Conservation (phyloP, 2,113 vertebrate species). For the Pterocles burchelli region DNA sequence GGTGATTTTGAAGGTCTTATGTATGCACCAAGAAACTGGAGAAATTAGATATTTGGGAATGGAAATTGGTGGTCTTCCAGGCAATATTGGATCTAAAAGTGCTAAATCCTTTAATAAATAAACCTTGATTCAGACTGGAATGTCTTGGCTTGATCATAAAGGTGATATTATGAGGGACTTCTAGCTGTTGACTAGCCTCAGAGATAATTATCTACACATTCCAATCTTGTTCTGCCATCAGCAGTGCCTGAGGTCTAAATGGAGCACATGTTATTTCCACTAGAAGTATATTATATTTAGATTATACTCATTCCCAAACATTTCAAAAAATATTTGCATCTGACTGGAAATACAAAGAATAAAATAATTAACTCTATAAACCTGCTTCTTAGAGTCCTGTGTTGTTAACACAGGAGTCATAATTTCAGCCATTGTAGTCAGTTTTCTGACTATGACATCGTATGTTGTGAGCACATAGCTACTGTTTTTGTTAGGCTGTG, state of each 20-base stretch:
- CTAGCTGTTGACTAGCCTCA: conserved; percentile 71
- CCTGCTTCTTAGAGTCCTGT: background rate
- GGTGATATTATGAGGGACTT: conserved; percentile 76
- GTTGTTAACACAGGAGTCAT: background rate
- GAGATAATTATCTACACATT: conserved; percentile 82
- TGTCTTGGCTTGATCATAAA: conserved; percentile 84
- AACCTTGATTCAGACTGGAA: conserved; percentile 82
- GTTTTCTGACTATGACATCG: background rate
- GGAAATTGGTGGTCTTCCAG: conserved; percentile 81
- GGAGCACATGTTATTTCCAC: conserved; percentile 64
- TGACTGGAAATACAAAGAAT: conserved; percentile 14
- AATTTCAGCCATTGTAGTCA: background rate
- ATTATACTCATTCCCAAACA: conserved; percentile 8
- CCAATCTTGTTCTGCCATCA: conserved; percentile 70
- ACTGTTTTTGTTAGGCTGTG: background rate
- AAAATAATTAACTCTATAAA: background rate
- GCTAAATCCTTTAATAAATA: conserved; percentile 85
- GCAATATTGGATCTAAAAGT: conserved; percentile 80
- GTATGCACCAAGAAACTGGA: conserved; percentile 67
- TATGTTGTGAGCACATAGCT: background rate
- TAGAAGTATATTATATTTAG: conserved; percentile 60
- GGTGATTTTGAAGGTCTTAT: conserved; percentile 62
- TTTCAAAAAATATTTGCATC: conserved; percentile 33
- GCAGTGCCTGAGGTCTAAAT: conserved; percentile 50
- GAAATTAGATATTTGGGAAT: conserved; percentile 80